Percentiles rank a stretch among this genome's conserved stretches.
These are phyloP conservation scores for Eubasilissa regina DNA, from an alignment of 1,140 invertebrate genomes.

Conservation along the genomic window DNA sequence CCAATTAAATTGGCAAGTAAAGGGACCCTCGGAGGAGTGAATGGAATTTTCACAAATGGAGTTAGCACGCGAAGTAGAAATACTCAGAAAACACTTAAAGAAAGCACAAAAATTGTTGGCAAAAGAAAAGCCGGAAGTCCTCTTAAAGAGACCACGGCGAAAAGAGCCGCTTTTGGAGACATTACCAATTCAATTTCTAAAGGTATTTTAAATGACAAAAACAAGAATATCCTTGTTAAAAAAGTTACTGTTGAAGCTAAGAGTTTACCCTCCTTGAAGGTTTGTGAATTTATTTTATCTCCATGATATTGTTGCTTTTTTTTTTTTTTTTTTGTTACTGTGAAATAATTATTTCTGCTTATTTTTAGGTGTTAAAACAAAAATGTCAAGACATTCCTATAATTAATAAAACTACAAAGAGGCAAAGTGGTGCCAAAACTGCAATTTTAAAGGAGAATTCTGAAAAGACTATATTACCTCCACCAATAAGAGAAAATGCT, in stretches of 20 bases:
- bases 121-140: conserved; percentile 76
- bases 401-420: conserved; percentile 40
- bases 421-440: conserved; percentile 18
- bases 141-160: conserved; percentile 73
- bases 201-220: conserved; percentile 64
- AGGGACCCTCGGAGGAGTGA: conserved; percentile 69
- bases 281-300: conserved; percentile 1
- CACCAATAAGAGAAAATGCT: conserved; percentile 18
- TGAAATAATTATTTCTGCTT: conserved; percentile 2
- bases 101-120: conserved; percentile 64
- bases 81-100: conserved; percentile 56
- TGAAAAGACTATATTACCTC: conserved; percentile 7
- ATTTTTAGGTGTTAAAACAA: conserved; percentile 61
- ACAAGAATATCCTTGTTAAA: conserved; percentile 64
- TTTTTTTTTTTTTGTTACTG: background rate
- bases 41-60: conserved; percentile 63
- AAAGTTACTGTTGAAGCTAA: conserved; percentile 73
- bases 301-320: background rate
- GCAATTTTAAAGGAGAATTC: conserved; percentile 11
- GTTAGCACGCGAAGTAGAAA: conserved; percentile 61
- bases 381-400: conserved; percentile 65
- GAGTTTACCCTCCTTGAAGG: conserved; percentile 71
- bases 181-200: conserved; percentile 80
- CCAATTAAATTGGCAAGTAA: conserved; percentile 54
- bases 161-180: conserved; percentile 83